Evolutionary conservation across 23 tunicate species (phyloP).

Genomic region (Aplidium turbinatum): DNA sequence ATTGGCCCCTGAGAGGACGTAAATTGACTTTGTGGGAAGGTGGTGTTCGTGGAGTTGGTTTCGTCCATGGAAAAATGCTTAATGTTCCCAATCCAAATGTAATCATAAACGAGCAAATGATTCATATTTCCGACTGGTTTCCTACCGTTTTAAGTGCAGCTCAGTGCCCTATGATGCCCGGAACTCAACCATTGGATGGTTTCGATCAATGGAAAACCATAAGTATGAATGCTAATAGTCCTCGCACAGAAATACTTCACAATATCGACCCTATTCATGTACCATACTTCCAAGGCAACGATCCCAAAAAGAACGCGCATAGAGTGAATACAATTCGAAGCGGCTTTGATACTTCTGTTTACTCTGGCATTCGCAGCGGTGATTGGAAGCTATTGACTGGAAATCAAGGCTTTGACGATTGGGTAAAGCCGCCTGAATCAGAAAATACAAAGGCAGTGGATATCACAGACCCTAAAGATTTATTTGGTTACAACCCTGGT

Average conservation of each 20-base stretch:
- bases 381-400: constrained; percentile 81
- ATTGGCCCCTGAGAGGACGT: constrained; percentile 61
- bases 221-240: constrained; percentile 25
- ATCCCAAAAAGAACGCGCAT: not conserved
- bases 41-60: constrained; percentile 66
- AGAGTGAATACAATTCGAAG: not conserved
- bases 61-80: constrained; percentile 60
- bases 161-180: constrained; percentile 36
- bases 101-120: constrained; percentile 22
- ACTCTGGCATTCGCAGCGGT: constrained; percentile 64
- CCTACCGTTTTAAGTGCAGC: constrained; percentile 68
- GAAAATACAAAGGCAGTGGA: not conserved
- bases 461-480: too few species aligned
- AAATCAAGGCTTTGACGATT: constrained; percentile 54
- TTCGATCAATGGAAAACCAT: constrained; percentile 72
- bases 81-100: constrained; percentile 47
- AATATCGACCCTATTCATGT: constrained; percentile 59
- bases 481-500: too few species aligned
- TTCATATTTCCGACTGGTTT: constrained; percentile 82
- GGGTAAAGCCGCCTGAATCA: constrained; percentile 68
- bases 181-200: constrained; percentile 68
- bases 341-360: constrained; percentile 58
- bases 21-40: constrained; percentile 73
- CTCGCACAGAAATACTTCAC: constrained; percentile 66
- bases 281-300: not conserved